Evolutionary conservation across 1,140 invertebrate genomes (phyloP), one percentile per base, ranked within the genome.

Genomic region (Drosophila simulans): DNA sequence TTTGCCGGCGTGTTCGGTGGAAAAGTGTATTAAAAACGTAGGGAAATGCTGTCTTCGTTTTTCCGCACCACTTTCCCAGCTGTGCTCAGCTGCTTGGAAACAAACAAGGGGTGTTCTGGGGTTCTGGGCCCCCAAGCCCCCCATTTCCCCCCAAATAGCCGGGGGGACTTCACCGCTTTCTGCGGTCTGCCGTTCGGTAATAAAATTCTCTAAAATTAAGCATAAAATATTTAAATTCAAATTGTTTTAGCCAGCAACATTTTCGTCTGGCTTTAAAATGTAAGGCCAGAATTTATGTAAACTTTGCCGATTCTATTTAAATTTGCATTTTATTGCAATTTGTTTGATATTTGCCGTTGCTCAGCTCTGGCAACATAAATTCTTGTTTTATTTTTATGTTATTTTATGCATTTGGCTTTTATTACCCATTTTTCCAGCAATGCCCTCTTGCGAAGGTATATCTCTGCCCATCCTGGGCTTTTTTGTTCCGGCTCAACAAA

Each of bases 261-360:
- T 66, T 37, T 42, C 45, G 48, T 63, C 20, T 53, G 45, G 53
- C 83, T 88, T 86, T 88, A 88, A 88, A 88, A 88, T 72, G 70
- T 55, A 58, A 54, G 71, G 49, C 35, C 49, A 42, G 64, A 70
- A 68, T 68, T 55, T 83, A 62, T 69, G 34, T 56, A 59, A 46
- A 39, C 53, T 66, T 75, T 68, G 69, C 59, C 35, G 37, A 46
- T 48, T 43, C 54, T 71, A 75, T 82, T 88, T 79, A 77, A 79
- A 86, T 86, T 86, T 86, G 82, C 82, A 86, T 86, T 86, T 86
- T 88, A 88, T 88, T 86, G 83, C 82, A 86, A 88, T 86, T 86
- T 72, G 83, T 70, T 86, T 82, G 65, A 82, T 86, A 79, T 86
- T 86, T 86, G 73, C 59, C 60, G 51, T 42, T 59, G 39, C 34